Evolutionary conservation across 1,140 invertebrate genomes (phyloP).

Genomic region (Drosophila aff.): DNA sequence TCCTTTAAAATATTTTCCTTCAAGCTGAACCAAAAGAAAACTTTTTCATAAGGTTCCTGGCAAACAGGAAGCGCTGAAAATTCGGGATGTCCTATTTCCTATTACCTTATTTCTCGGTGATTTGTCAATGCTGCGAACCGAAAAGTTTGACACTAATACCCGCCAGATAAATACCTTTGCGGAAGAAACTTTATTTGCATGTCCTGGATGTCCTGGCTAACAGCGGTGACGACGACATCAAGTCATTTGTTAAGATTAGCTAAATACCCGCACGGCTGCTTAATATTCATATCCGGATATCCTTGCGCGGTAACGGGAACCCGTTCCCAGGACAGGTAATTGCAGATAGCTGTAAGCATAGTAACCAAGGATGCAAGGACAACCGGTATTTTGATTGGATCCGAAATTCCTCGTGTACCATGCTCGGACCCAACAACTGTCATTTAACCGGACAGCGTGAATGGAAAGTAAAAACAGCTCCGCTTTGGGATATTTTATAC

Average conservation of each 20-base stretch:
- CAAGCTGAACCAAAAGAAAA: not conserved
- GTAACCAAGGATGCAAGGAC: constrained; percentile 14
- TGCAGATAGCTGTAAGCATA: constrained; percentile 17
- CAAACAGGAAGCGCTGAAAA: constrained; percentile 4
- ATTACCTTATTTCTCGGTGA: constrained; percentile 11
- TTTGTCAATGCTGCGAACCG: constrained; percentile 31
- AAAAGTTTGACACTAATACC: constrained; percentile 46
- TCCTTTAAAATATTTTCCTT: not conserved
- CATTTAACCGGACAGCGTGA: constrained; percentile 50
- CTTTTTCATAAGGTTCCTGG: not conserved
- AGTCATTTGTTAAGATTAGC: constrained; percentile 71
- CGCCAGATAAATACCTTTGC: constrained; percentile 43
- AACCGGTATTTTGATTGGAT: constrained; percentile 64
- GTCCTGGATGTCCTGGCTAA: constrained; percentile 28
- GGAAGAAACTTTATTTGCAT: constrained; percentile 43
- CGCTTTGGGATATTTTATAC: constrained; percentile 65
- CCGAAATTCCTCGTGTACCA: constrained; percentile 23
- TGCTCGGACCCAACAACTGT: constrained; percentile 35
- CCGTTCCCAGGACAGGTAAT: constrained; percentile 20
- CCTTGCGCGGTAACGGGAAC: constrained; percentile 21
- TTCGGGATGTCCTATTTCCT: not conserved
- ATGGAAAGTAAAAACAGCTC: constrained; percentile 46
- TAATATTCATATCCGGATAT: constrained; percentile 64
- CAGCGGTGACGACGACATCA: constrained; percentile 39
- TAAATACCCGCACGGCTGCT: constrained; percentile 53